Evolutionary conservation across 2,797 vertebrate genomes (phyloP), one percentile per base, ranked within the genome.

Genomic region (Pagetopsis macropterus): DNA sequence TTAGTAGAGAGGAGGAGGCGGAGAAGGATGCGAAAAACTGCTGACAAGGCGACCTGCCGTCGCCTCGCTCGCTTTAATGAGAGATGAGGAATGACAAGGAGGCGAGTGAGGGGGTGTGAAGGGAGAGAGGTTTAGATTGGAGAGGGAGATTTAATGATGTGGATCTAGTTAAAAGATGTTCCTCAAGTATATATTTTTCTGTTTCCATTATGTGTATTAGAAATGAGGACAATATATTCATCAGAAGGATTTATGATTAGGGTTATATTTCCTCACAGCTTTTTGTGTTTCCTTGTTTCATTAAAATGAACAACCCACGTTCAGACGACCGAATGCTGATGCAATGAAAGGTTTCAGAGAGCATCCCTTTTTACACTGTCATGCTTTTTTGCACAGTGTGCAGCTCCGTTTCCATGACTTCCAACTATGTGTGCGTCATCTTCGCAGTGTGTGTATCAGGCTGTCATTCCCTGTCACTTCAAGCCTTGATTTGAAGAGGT

Each of bases 1-100:
- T 70, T 79, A 85, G 75, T 15, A 55, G 78, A 54, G 70, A 67
- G 52, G 70, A 69, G 73, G 74, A 45, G 65, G 75, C 17, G 60
- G 52, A 59, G 59, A 78, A 51, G 68, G 71, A 79, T 5, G 44
- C 9, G 44, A 74, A 65, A 88, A 90, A 84, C 19, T 78, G 87
- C 88, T 88, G 89, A 91, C 84, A 41, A 63, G 73, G 85, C 85
- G 46, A 83, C 71, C 76, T 64, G 65, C 79, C 72, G 80, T 87
- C 66, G 31, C 78, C 83, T 78, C 11, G 23, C 37, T 81, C 66
- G 0, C 59, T 67, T 58, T 85, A 85, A 85, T 81, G 76, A 83
- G 75, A 76, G 69, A 79, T 1, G 11, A 45, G 64, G 61, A 59
- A 60, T 55, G 79, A 70, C 0, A 45, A 67, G 44, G 63, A 65